phyloP scores from a whole-genome alignment of 2,888 invertebrate genomes.

The Sisyra nigra region DNA sequence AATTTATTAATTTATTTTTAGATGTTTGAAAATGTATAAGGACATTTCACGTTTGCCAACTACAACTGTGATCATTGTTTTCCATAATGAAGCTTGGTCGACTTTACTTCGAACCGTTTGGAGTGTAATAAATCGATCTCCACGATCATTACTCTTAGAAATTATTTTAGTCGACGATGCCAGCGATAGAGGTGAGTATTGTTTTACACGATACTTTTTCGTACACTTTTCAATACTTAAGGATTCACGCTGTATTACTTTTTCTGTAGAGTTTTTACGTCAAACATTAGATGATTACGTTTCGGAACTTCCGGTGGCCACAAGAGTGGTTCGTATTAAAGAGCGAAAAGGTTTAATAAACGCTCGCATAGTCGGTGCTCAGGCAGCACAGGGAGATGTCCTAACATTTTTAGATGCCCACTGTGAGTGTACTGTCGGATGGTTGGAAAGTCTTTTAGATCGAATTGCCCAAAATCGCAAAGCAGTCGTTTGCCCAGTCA shows the following conservation, averaged over 20 bases:
- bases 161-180: slow-evolving; percentile 82
- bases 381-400: slow-evolving; percentile 52
- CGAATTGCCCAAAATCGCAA: slow-evolving; percentile 40
- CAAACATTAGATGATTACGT: slow-evolving; percentile 52
- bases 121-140: slow-evolving; percentile 84
- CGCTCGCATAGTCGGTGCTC: slow-evolving; percentile 66
- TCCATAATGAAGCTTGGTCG: slow-evolving; percentile 99
- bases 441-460: slow-evolving; percentile 39
- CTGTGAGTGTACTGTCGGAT: slow-evolving; percentile 73
- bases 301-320: slow-evolving; percentile 39
- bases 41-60: slow-evolving; percentile 52
- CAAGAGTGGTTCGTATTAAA: slow-evolving; percentile 45
- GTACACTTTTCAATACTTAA: too few relatives aligned
- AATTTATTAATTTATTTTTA: slow-evolving; percentile 18
- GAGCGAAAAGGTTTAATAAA: slow-evolving; percentile 63
- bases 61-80: slow-evolving; percentile 88
- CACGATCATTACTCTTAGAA: slow-evolving; percentile 56
- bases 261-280: slow-evolving; percentile 38
- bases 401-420: slow-evolving; percentile 88
- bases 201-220: too few relatives aligned
- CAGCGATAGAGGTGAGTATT: slow-evolving; percentile 42
- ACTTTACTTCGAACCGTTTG: slow-evolving; percentile 87
- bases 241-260: background rate
- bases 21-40: slow-evolving; percentile 43
- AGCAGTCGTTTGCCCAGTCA: slow-evolving; percentile 65